Base-by-base conservation (phyloP, 2,113 vertebrate species). In the Aramus guarauna region DNA sequence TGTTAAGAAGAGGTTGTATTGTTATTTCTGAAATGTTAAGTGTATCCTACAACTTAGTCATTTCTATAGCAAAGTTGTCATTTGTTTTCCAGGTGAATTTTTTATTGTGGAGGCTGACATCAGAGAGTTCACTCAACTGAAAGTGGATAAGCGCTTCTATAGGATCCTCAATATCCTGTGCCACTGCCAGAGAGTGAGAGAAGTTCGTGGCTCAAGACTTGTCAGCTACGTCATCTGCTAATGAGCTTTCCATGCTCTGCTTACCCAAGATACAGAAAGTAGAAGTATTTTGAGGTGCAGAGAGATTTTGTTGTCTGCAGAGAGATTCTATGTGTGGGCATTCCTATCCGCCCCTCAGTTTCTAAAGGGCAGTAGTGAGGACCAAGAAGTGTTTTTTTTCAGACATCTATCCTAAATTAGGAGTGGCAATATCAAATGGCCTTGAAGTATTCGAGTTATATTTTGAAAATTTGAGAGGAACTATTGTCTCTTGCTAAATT, bases 21-120 rank as follows among this genome's bases (percentile, higher is more conserved):
- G 50, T 47, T n/a, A 9, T 26, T 36, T 45, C 59, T 34, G 67
- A 64, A n/a, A 23, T 3, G 9, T 66, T 9, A 30, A 53, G 11
- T 8, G 8, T 43, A 7, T 68, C 53, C 48, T 50, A 14, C 52
- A 39, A 39, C 39, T 39, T 39, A 39, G 39, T 39, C 9, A 0
- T 11, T 75, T 37, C 66, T 71, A 9, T 22, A 60, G 36, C 36
- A 7, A 56, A 39, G 18, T 2, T 2, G 0, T 20, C 15, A 3
- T 69, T 56, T 94, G 37, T 96, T 95, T 97, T 96, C 60, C 97
- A 99, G 99, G 98, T 56, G 91, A 94, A 2, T 98, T 97, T 81
- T 99, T 99, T 34, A 69, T 99, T 32, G 99, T 99, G 96, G 99
- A 99, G 60, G 98, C 98, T 4, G 99, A 99, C 48, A 97, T 99